Conservation (phyloP, 1,140 invertebrate species). For the Euwallacea fornicatus region DNA sequence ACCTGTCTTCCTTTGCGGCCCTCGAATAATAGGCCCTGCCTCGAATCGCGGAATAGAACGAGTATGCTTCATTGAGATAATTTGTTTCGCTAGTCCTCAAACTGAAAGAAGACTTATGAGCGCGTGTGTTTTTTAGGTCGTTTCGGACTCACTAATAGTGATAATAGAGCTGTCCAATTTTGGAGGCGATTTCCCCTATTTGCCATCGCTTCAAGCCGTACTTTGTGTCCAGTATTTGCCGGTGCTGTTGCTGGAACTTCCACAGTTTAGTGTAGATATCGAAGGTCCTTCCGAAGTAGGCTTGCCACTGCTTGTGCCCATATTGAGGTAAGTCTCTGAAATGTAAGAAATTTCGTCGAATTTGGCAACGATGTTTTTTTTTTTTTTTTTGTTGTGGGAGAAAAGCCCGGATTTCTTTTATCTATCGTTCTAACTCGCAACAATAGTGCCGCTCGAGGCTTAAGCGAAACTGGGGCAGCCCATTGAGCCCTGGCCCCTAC, state of each 20-base stretch:
- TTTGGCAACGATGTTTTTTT: neutral
- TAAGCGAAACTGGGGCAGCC: no score
- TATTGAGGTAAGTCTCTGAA: conserved; percentile 92
- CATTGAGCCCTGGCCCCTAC: neutral
- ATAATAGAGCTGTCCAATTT: conserved; percentile 98
- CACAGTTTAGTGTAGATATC: conserved; percentile 98
- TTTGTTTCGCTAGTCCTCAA: conserved; percentile 94
- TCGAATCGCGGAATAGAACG: conserved; percentile 95
- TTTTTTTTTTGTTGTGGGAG: neutral
- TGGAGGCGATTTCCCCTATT: conserved; percentile 97
- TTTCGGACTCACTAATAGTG: conserved; percentile 91
- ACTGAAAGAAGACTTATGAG: conserved; percentile 57
- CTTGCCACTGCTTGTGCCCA: conserved; percentile 97
- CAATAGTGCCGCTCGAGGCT: no score
- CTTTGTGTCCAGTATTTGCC: conserved; percentile 87
- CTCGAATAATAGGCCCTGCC: conserved; percentile 93
- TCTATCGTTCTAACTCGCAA: no score
- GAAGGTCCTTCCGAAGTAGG: conserved; percentile 95
- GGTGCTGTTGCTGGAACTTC: conserved; percentile 98
- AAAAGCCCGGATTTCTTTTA: no score
- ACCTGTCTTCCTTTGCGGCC: conserved; percentile 90
- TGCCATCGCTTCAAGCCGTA: conserved; percentile 97
- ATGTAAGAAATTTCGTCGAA: neutral
- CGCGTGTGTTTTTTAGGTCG: neutral
- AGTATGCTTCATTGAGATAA: conserved; percentile 93